Evolutionary conservation across 1,140 invertebrate genomes (phyloP).

Genomic region (Hesperophylax magnus): DNA sequence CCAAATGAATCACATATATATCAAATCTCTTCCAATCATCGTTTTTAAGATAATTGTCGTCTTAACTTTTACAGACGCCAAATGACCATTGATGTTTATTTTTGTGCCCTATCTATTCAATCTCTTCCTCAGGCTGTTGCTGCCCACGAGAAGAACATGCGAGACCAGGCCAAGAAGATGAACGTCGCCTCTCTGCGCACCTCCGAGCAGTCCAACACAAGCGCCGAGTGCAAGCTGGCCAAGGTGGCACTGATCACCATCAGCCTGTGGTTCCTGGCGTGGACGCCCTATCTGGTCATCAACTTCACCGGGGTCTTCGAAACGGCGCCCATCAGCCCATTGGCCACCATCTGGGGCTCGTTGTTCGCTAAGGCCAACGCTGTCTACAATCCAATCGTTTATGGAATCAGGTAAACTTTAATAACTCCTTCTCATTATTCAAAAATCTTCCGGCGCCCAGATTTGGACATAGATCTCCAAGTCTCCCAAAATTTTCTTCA

Average conservation of each 20-base stretch:
- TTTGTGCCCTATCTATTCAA: too few relatives aligned
- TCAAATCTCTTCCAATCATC: too few relatives aligned
- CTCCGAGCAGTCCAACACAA: conserved; percentile 73
- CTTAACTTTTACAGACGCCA: too few relatives aligned
- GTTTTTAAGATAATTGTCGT: too few relatives aligned
- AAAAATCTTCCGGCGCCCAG: too few relatives aligned
- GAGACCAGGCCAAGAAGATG: conserved; percentile 82
- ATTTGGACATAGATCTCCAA: too few relatives aligned
- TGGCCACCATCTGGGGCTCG: conserved; percentile 78
- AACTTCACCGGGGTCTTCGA: conserved; percentile 80
- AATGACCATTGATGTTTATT: too few relatives aligned
- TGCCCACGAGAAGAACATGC: conserved; percentile 80
- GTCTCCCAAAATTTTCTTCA: too few relatives aligned
- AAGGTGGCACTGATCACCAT: conserved; percentile 83
- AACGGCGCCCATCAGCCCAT: conserved; percentile 74
- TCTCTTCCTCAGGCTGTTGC: conserved; percentile 71
- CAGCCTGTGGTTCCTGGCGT: conserved; percentile 82
- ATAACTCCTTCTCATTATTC: not conserved
- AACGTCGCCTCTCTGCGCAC: conserved; percentile 78
- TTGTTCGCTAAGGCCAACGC: conserved; percentile 79
- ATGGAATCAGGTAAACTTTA: conserved; percentile 72
- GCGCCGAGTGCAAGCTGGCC: conserved; percentile 76
- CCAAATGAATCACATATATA: too few relatives aligned
- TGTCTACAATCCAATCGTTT: conserved; percentile 79
- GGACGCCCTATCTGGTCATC: conserved; percentile 82